Evolutionary conservation across 2,113 vertebrate species (phyloP), one percentile per base, ranked within the genome.

Genomic region (Alligator sinensis): DNA sequence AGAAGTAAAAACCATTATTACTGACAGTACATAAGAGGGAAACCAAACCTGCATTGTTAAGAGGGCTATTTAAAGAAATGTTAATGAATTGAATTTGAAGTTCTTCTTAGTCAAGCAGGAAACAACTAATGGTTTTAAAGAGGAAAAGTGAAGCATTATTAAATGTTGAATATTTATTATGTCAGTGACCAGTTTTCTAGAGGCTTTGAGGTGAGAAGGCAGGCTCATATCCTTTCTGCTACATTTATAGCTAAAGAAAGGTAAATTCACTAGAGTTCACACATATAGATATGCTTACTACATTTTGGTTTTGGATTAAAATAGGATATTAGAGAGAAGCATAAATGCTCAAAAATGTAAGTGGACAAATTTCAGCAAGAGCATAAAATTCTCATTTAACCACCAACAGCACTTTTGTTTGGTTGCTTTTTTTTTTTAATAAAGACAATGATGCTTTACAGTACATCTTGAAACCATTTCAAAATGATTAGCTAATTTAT

Each of bases 181-280:
- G 96, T 96, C 97, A 95, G 97, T 98, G 98, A 97, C 97, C 98
- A 97, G 94, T 96, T 96, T 97, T 97, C 98, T 97, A 97, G 96
- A 97, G 97, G 96, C 97, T 96, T 91, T 80, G 89, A 97, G 97
- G 97, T 97, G 97, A 97, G 96, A 98, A 98, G 95, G 91, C 72
- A 34, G 70, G 96, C 94, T 94, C 96, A 97, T 90, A 86, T 94
- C 92, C 94, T 94, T 92, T 95, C 96, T 92, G 97, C 94, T 93
- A 88, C 94, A 95, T 96, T 93, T 97, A 95, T 64, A 93, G 92
- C 96, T 74, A 72, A 72, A 77, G 95, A 94, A 84, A 97, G 88
- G 91, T 94, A 95, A 95, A 96, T 93, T 87, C 95, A 95, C 77
- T 62, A 86, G 89, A 89, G 92, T 93, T 84, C 84, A 93, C 95